phyloP scores from a whole-genome alignment of 2,113 vertebrate genomes.

The Hyaena hyaena region DNA sequence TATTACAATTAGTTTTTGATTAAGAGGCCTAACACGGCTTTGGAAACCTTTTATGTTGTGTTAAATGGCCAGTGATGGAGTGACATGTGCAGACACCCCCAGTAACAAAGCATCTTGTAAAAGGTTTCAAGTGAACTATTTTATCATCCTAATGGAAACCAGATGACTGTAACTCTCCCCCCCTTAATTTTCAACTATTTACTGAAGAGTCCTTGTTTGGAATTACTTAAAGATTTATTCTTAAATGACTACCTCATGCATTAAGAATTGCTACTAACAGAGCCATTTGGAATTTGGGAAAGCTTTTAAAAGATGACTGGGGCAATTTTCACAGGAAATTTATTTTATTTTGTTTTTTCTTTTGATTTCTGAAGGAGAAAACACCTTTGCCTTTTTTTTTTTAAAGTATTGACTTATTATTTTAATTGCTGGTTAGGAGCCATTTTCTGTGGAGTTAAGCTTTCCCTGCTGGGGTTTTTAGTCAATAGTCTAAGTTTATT shows the following conservation, averaged over 20 bases:
- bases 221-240: slow-evolving; percentile 92
- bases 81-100: slow-evolving; percentile 93
- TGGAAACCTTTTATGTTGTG: slow-evolving; percentile 99
- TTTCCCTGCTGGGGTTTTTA: neutral
- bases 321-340: slow-evolving; percentile 58
- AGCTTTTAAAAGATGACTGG: slow-evolving; percentile 84
- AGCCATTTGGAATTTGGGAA: slow-evolving; percentile 82
- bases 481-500: neutral
- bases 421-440: slow-evolving; percentile 52
- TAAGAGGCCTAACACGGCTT: slow-evolving; percentile 95
- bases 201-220: slow-evolving; percentile 92
- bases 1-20: slow-evolving; percentile 99
- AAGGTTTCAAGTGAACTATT: slow-evolving; percentile 98
- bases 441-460: neutral
- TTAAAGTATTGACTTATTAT: slow-evolving; percentile 57
- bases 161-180: slow-evolving; percentile 93
- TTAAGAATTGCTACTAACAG: slow-evolving; percentile 87
- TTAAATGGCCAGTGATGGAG: slow-evolving; percentile 99
- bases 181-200: slow-evolving; percentile 94
- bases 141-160: slow-evolving; percentile 99
- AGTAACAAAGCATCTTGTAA: slow-evolving; percentile 97
- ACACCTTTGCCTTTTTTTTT: slow-evolving; percentile 78
- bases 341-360: slow-evolving; percentile 71
- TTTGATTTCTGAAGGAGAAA: slow-evolving; percentile 74
- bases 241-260: slow-evolving; percentile 86